A percentile compares a stretch with the other conserved stretches of the same genome.
phyloP scores from a whole-genome alignment of 2,113 vertebrate species.

The Sterna hirundo region DNA sequence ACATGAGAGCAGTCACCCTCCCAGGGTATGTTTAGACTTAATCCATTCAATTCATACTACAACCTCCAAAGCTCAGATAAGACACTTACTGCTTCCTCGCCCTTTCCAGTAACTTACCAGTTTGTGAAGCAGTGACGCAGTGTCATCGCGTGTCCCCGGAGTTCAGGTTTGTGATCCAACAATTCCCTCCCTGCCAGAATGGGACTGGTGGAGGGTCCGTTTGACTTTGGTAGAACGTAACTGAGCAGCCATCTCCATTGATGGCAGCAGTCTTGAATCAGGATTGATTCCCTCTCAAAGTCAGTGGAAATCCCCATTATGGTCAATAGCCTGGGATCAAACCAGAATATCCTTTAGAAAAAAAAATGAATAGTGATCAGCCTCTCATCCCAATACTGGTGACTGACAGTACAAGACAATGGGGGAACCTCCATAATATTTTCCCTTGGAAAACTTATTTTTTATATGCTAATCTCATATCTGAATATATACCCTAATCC shows the following conservation, averaged over 20 bases:
- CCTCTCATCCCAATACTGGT: not conserved
- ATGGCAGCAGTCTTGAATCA: not conserved
- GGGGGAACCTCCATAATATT: not conserved
- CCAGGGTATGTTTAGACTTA: not conserved
- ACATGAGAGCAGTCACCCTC: not conserved
- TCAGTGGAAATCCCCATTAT: conserved; percentile 36
- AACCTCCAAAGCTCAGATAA: not conserved
- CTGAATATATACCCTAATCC: not conserved
- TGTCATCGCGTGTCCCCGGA: fast-evolving
- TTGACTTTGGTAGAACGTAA: not conserved
- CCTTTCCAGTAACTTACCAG: not conserved
- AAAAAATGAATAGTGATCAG: conserved; percentile 20
- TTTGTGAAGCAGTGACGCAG: not conserved
- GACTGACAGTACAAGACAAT: conserved; percentile 6
- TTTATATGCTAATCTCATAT: conserved; percentile 37
- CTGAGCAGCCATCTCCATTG: not conserved
- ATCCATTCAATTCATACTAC: not conserved
- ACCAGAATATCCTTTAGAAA: not conserved
- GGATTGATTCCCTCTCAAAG: not conserved
- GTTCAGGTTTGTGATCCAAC: not conserved
- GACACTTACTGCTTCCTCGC: not conserved
- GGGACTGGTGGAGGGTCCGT: not conserved
- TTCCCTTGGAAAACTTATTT: conserved; percentile 8
- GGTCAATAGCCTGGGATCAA: conserved; percentile 20
- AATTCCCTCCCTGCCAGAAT: fast-evolving